These are phyloP conservation scores for Meganola albula DNA, from an alignment of 2,888 invertebrate species.

Conservation along the genomic window DNA sequence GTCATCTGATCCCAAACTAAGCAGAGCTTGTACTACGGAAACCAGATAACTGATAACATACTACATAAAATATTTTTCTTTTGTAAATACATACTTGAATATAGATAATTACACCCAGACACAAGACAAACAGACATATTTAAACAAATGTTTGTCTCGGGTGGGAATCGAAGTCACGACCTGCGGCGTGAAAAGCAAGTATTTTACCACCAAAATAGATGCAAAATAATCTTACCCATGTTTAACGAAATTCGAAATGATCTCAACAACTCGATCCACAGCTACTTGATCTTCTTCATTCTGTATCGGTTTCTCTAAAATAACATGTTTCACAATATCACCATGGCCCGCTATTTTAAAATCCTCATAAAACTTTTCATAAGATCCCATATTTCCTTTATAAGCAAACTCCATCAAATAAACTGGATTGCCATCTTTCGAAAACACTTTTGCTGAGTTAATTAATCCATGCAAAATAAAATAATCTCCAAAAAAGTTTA, in stretches of 20 bases:
- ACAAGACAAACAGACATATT: too few species aligned
- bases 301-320: neutral
- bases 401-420: constrained; percentile 5
- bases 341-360: constrained; percentile 4
- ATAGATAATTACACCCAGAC: too few species aligned
- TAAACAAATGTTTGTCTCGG: too few species aligned
- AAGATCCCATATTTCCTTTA: neutral
- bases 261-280: neutral
- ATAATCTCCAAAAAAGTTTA: neutral
- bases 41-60: too few species aligned
- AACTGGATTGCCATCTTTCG: neutral
- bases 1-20: too few species aligned
- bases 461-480: neutral
- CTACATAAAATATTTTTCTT: too few species aligned
- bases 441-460: neutral
- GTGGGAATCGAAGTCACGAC: too few species aligned
- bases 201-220: too few species aligned
- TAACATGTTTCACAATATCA: constrained; percentile 2
- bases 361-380: constrained; percentile 2
- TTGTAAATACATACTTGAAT: too few species aligned
- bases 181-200: too few species aligned
- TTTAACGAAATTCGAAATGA: neutral
- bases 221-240: neutral
- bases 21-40: too few species aligned
- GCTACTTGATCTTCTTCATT: neutral